Evolutionary conservation across 53 echinoderm and acorn worm species (phyloP).

Genomic region (Holothuria scabra): DNA sequence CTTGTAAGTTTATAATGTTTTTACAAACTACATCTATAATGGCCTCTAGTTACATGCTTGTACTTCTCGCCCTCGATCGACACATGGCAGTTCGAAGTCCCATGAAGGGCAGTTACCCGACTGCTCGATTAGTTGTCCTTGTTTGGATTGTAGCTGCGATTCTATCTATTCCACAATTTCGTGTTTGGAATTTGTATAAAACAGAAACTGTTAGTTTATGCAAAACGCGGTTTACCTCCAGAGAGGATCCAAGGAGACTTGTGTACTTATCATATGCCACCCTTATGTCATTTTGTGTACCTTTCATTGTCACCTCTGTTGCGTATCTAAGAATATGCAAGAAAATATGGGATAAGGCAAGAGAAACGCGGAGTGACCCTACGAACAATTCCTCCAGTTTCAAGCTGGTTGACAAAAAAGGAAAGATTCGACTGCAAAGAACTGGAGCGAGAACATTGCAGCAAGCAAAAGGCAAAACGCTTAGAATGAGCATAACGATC

Average conservation of each 20-base stretch:
- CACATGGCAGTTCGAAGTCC: slow-evolving; percentile 93
- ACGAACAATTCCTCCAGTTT: slow-evolving; percentile 38
- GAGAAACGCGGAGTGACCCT: slow-evolving; percentile 66
- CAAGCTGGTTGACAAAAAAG: slow-evolving; percentile 61
- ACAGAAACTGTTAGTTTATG: neutral
- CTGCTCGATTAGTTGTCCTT: slow-evolving; percentile 67
- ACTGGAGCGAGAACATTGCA: slow-evolving; percentile 80
- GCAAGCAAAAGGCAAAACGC: slow-evolving; percentile 91
- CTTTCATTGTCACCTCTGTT: slow-evolving; percentile 77
- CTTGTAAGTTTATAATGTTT: slow-evolving; percentile 87
- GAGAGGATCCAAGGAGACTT: neutral
- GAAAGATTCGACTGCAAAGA: slow-evolving; percentile 76
- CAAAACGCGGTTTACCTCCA: neutral
- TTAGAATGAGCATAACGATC: slow-evolving; percentile 88
- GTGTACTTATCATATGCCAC: slow-evolving; percentile 78
- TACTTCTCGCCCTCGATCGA: slow-evolving; percentile 85
- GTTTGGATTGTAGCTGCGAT: slow-evolving; percentile 78
- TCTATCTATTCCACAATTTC: slow-evolving; percentile 79
- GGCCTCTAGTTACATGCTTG: slow-evolving; percentile 93
- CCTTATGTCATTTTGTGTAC: slow-evolving; percentile 79
- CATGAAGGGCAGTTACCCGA: slow-evolving; percentile 78
- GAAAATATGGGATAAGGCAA: slow-evolving; percentile 95
- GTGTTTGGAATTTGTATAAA: slow-evolving; percentile 67
- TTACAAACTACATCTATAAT: slow-evolving; percentile 81
- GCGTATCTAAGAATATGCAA: slow-evolving; percentile 92